Base-by-base conservation (phyloP, 2,797 vertebrate species). In the Pseudochirops corinnae region DNA sequence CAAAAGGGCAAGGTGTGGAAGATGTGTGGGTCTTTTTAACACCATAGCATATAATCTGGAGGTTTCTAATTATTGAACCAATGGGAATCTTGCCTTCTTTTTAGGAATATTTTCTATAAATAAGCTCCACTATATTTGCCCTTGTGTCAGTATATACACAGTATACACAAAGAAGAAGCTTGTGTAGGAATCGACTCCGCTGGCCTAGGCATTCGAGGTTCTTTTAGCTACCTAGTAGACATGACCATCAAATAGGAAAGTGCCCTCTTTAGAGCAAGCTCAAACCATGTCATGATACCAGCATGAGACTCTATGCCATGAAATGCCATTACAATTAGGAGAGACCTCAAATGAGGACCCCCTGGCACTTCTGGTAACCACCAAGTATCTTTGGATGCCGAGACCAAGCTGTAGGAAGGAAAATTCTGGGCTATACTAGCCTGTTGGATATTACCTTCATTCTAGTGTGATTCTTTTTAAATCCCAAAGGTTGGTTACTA, bases 181-280 rank as follows among this genome's bases (percentile, higher is more conserved):
- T n/a, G 46, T 6, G 2, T 55, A 28, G 9, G 95, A 12, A 0
- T 93, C 5, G 55, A 2, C 55, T 95, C 74, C 29, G 1, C 3
- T 53, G n/a, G 9, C 60, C 28, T 90, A 2, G 39, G 4, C 92
- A 82, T 91, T 93, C 96, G 96, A 91, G 31, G 10, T 57, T 67
- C 4, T 53, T 39, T 39, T 58, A 62, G 0, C 29, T 26, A 28
- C 39, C 29, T 67, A 56, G 1, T 46, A 13, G 87, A 0, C 16
- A 53, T 91, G 55, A 92, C 9, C 92, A 95, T 91, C 90, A 95
- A 97, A 91, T 1, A 94, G 52, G 0, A 92, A 92, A 93, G 7
- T 92, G 53, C 46, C 12, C 29, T 91, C 93, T 57, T 1, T 12
- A 95, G 90, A 94, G 56, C 50, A 92, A 7, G 26, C 16, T 74